Evolutionary conservation across 2,797 vertebrate species (phyloP).

Genomic region (Acestrorhynchus altus): DNA sequence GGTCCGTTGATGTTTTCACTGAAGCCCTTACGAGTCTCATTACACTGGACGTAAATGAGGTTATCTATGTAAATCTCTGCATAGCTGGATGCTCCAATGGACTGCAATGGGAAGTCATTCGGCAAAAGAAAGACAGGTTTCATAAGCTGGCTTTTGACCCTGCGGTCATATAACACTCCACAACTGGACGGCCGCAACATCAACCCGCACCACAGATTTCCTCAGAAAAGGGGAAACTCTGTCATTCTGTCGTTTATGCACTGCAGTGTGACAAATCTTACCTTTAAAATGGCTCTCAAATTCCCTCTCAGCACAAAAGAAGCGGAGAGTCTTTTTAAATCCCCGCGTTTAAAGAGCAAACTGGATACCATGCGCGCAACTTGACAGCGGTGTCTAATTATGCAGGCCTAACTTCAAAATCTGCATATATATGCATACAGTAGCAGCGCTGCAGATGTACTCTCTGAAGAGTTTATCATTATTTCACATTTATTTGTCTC

Average conservation of each 20-base stretch:
- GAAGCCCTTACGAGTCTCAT: not conserved
- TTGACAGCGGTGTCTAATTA: conserved; percentile 68
- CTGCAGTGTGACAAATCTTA: conserved; percentile 22
- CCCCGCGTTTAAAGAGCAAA: conserved; percentile 67
- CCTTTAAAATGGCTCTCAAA: conserved; percentile 69
- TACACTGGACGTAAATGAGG: not conserved
- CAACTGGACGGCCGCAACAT: conserved; percentile 32
- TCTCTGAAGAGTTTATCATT: conserved; percentile 83
- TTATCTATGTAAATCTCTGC: conserved; percentile 75
- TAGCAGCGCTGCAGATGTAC: conserved; percentile 76
- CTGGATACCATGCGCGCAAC: conserved; percentile 67
- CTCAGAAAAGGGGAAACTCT: conserved; percentile 11
- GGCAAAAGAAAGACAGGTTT: conserved; percentile 20
- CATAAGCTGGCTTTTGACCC: too few species aligned
- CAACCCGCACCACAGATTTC: conserved; percentile 1
- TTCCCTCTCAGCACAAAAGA: conserved; percentile 65
- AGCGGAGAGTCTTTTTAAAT: conserved; percentile 67
- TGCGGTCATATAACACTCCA: conserved; percentile 11
- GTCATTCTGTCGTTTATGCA: conserved; percentile 11
- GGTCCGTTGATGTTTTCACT: not conserved
- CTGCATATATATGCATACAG: conserved; percentile 74
- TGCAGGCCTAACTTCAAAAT: conserved; percentile 74
- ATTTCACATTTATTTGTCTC: conserved; percentile 87
- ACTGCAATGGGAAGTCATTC: conserved; percentile 54
- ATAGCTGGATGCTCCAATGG: conserved; percentile 67